Percentiles rank a stretch among this genome's conserved stretches.
Conservation (phyloP, 2,888 invertebrate genomes). For the Mythimna albipuncta region DNA sequence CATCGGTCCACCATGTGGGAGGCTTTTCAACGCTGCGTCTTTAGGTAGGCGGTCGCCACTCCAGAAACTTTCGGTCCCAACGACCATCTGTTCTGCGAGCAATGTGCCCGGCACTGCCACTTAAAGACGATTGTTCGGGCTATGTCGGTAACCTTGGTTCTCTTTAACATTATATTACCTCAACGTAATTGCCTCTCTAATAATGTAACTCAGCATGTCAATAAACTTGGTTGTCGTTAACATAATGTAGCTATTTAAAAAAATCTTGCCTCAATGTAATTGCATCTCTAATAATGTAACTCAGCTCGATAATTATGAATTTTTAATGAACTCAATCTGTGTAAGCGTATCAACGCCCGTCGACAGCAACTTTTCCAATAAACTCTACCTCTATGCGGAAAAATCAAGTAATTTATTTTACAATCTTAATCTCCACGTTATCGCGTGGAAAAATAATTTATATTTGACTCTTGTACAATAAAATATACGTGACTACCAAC, state of each 20-base stretch:
- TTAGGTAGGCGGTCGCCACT: no score
- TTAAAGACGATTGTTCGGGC: no score
- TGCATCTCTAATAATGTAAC: neutral
- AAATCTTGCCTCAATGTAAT: neutral
- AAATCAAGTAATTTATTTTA: slow-evolving; percentile 77
- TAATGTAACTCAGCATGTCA: no score
- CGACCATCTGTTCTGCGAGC: no score
- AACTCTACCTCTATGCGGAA: slow-evolving; percentile 74
- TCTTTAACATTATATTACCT: no score
- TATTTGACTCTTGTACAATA: slow-evolving; percentile 56
- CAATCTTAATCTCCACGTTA: slow-evolving; percentile 75
- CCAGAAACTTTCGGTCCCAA: no score
- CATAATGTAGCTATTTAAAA: neutral
- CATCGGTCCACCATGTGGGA: no score
- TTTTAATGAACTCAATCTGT: slow-evolving; percentile 85
- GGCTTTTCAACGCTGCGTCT: no score
- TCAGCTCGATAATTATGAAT: slow-evolving; percentile 75
- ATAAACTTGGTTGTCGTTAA: no score
- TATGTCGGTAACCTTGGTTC: no score
- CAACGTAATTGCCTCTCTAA: no score
- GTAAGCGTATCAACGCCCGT: slow-evolving; percentile 80
- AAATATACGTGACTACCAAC: slow-evolving; percentile 61
- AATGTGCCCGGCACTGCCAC: no score
- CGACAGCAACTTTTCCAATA: slow-evolving; percentile 73
- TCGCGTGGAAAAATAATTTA: slow-evolving; percentile 64